Base-by-base conservation (phyloP, 2,113 vertebrate species). In the Loxodonta africana region DNA sequence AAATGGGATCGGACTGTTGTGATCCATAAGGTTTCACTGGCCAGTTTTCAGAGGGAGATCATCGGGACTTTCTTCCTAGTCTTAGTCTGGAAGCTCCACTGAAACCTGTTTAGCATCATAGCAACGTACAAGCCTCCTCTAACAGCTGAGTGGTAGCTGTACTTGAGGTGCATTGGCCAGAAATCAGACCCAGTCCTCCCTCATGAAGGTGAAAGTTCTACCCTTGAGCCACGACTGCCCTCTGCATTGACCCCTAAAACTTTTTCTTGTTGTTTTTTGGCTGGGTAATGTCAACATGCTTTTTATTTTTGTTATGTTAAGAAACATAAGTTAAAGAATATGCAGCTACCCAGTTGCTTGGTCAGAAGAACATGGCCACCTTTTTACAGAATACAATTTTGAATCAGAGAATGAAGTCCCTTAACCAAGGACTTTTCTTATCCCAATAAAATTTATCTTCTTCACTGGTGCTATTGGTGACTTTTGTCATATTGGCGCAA, bases 351-450 rank as follows among this genome's bases (percentile, higher is more conserved):
- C 1, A 5, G 63, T 82, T 51, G 57, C 57, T 88, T 69, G 18
- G 4, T 80, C 63, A 57, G 44, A 95, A 48, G n/a, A 94, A 90
- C 26, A 33, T 30, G 4, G 37, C 25, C 44, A 30, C 73, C 28
- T 82, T 94, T 96, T 87, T 78, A 62, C 21, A 92, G 86, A 90
- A 87, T 57, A 69, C 6, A 60, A 2, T 37, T 41, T 84, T 87
- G 73, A 89, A 60, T 74, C 20, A 81, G 20, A 90, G 60, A 76
- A 57, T 53, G 44, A 87, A 51, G 2, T 48, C 63, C 2, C 33
- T 84, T 78, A 25, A 12, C 7, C 57, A 96, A 7, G 0, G 2
- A 4, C 67, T 82, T 94, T 97, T 83, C 41, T 80, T 48, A 92
- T 51, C 7, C 7, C 62, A 88, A 77, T 5, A 46, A 93, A 93